Evolutionary conservation across 2,797 vertebrate species (phyloP).

Genomic region (Sylvia borin): DNA sequence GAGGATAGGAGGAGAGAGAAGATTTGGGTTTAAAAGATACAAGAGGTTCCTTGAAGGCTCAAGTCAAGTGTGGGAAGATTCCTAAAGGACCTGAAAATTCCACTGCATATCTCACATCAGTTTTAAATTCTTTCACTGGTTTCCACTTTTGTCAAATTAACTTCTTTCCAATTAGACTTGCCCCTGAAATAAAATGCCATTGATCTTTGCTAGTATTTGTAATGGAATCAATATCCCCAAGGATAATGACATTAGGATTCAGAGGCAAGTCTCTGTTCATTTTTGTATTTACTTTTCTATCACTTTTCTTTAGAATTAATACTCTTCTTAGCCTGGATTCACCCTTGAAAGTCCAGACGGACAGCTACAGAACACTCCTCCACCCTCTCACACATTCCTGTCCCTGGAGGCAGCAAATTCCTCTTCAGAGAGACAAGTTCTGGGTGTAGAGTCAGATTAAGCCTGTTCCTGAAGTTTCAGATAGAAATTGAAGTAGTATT

Average conservation of each 20-base stretch:
- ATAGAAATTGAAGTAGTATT: background rate
- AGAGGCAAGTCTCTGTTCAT: background rate
- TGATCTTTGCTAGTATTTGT: slow-evolving; percentile 60
- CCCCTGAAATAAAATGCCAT: slow-evolving; percentile 61
- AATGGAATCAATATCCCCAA: slow-evolving; percentile 55
- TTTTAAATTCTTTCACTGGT: slow-evolving; percentile 53
- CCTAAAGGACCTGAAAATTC: background rate
- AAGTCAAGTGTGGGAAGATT: background rate
- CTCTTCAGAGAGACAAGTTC: background rate
- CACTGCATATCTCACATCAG: background rate
- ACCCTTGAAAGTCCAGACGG: background rate
- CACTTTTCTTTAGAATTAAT: slow-evolving; percentile 38
- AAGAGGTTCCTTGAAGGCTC: background rate
- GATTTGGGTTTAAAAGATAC: background rate
- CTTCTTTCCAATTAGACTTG: slow-evolving; percentile 60
- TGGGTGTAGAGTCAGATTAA: background rate
- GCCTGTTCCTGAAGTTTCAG: background rate
- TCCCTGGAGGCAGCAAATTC: background rate
- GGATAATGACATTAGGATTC: slow-evolving; percentile 35
- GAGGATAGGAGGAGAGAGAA: background rate
- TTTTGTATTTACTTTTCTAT: slow-evolving; percentile 50
- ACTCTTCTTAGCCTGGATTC: background rate
- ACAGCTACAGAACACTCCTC: background rate
- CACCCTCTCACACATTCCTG: background rate
- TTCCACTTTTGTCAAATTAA: slow-evolving; percentile 45